Evolutionary conservation across 2,113 vertebrate genomes (phyloP).

Genomic region (Mustela nigripes): DNA sequence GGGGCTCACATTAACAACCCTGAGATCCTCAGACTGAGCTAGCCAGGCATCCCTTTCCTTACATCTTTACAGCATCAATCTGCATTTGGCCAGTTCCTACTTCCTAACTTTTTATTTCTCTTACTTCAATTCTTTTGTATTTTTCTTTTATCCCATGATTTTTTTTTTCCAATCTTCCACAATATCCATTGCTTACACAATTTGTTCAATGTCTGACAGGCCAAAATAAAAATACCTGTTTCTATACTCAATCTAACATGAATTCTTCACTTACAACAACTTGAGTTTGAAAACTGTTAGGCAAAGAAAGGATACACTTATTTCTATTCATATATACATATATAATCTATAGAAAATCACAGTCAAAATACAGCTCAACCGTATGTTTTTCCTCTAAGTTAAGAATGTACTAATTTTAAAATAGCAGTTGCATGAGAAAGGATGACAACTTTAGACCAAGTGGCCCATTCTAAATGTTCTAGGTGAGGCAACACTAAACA

Average conservation of each 20-base stretch:
- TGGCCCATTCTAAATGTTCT: background rate
- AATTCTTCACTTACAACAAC: slow-evolving; percentile 1
- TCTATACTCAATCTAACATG: background rate
- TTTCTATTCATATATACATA: background rate
- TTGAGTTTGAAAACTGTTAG: background rate
- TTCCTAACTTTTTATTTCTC: background rate
- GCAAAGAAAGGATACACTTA: background rate
- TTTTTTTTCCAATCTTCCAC: slow-evolving; percentile 26
- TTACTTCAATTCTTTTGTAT: background rate
- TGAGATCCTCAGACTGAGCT: background rate
- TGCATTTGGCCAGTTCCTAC: too few species aligned
- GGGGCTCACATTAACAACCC: background rate
- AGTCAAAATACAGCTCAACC: background rate
- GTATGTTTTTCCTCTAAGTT: background rate
- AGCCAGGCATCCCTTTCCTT: background rate
- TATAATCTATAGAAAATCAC: background rate
- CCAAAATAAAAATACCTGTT: slow-evolving; percentile 27
- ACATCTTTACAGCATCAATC: background rate
- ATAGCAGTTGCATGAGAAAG: background rate
- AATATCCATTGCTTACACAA: background rate
- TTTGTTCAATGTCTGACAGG: background rate
- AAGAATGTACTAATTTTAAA: slow-evolving; percentile 50
- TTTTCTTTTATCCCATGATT: background rate
- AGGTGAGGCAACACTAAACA: background rate
- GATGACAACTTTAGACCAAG: background rate